Evolutionary conservation across 2,113 vertebrate species (phyloP).

Genomic region (Argyrosomus japonicus): DNA sequence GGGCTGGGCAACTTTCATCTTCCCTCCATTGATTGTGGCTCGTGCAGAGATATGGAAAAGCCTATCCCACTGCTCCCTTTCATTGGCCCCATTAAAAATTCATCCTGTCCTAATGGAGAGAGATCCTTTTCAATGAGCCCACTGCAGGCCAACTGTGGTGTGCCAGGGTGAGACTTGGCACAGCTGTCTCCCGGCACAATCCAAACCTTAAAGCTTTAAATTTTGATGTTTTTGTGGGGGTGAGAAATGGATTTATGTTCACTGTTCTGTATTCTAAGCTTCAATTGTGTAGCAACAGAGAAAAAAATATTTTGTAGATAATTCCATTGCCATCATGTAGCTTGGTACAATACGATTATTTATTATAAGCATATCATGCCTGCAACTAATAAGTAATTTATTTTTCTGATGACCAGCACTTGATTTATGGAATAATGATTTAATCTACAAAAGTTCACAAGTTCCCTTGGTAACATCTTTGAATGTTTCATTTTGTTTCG

Average conservation of each 20-base stretch:
- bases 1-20: constrained; percentile 80
- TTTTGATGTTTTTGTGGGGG: background rate
- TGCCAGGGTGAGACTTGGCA: constrained; percentile 58
- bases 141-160: constrained; percentile 54
- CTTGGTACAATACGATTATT: background rate
- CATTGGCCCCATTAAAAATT: constrained; percentile 84
- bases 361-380: background rate
- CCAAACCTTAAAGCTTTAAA: constrained; percentile 12
- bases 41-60: constrained; percentile 81
- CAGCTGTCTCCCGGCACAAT: constrained; percentile 53
- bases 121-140: constrained; percentile 73
- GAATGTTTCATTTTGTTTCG: background rate
- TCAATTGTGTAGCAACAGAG: background rate
- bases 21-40: constrained; percentile 81
- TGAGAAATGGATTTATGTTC: background rate
- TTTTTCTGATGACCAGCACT: no score
- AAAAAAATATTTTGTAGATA: background rate
- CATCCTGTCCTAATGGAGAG: constrained; percentile 77
- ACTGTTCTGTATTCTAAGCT: background rate
- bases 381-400: background rate
- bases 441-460: background rate
- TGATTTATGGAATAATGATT: background rate
- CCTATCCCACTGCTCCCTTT: constrained; percentile 82
- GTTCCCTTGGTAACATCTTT: background rate
- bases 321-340: background rate